Conservation (phyloP, 2,888 invertebrate genomes). For the Nezara viridula region DNA sequence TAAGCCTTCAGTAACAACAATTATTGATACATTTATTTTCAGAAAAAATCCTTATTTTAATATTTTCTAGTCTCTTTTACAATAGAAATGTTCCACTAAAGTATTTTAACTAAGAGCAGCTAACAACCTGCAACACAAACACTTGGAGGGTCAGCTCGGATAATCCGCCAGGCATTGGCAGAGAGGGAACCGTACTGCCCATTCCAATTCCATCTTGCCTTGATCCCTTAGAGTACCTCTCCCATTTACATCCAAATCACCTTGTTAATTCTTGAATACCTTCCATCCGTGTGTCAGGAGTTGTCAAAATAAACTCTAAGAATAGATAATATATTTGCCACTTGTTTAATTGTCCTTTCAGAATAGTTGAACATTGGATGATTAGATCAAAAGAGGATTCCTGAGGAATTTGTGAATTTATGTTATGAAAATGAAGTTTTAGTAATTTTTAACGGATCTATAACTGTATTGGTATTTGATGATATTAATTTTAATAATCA, state of each 20-base stretch:
- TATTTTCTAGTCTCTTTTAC: background rate
- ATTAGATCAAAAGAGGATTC: too few relatives aligned
- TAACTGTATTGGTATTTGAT: too few relatives aligned
- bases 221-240: background rate
- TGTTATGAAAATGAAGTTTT: too few relatives aligned
- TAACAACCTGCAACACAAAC: background rate
- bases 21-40: too few relatives aligned
- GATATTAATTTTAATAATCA: too few relatives aligned
- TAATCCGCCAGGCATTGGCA: background rate
- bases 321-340: background rate
- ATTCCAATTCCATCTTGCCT: background rate
- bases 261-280: background rate
- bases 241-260: constrained; percentile 28
- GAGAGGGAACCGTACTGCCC: background rate
- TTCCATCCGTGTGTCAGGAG: background rate
- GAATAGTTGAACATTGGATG: background rate
- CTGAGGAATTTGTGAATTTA: too few relatives aligned
- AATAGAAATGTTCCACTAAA: background rate
- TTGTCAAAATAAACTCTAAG: background rate
- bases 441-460: too few relatives aligned
- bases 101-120: background rate
- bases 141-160: background rate
- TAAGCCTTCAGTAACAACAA: too few relatives aligned
- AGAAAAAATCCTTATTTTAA: too few relatives aligned
- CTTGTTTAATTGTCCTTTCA: background rate